A percentile compares a stretch with the other conserved stretches of the same genome.
Conservation (phyloP, 1,140 invertebrate genomes). For the Nasonia longicornis region DNA sequence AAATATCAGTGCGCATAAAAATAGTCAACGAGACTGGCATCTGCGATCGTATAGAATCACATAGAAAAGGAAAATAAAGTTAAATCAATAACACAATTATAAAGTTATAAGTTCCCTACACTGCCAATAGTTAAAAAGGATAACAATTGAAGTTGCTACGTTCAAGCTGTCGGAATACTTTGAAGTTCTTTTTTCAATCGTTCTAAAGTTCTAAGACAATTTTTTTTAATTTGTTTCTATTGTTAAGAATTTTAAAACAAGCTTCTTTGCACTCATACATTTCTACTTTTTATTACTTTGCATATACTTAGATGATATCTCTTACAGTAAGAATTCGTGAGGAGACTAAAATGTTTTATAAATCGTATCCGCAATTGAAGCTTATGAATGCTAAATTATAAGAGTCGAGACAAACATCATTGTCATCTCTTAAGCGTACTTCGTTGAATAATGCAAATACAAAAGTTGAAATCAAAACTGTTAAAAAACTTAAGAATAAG, state of each 20-base stretch:
- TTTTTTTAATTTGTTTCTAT: too few species aligned
- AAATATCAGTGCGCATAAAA: background rate
- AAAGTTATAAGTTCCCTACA: background rate
- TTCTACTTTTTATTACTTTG: background rate
- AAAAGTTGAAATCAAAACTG: too few species aligned
- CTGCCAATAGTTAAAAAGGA: background rate
- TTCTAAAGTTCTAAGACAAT: too few species aligned
- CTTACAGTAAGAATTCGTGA: constrained; percentile 23
- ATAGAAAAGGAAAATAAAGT: background rate
- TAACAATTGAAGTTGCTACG: constrained; percentile 11
- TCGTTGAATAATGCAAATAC: too few species aligned
- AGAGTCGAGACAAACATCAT: background rate
- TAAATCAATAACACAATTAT: background rate
- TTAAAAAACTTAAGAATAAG: too few species aligned
- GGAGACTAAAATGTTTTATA: constrained; percentile 44
- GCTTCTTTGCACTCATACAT: too few species aligned
- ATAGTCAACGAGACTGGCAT: background rate
- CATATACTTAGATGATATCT: constrained; percentile 16
- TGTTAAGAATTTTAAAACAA: background rate
- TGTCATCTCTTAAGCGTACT: too few species aligned
- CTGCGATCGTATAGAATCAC: too few species aligned
- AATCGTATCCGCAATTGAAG: background rate
- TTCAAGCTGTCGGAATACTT: background rate
- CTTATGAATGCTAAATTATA: background rate
- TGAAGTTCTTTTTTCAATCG: too few species aligned